Evolutionary conservation across 2,797 vertebrate species (phyloP).

Genomic region (Fundulus diaphanus): DNA sequence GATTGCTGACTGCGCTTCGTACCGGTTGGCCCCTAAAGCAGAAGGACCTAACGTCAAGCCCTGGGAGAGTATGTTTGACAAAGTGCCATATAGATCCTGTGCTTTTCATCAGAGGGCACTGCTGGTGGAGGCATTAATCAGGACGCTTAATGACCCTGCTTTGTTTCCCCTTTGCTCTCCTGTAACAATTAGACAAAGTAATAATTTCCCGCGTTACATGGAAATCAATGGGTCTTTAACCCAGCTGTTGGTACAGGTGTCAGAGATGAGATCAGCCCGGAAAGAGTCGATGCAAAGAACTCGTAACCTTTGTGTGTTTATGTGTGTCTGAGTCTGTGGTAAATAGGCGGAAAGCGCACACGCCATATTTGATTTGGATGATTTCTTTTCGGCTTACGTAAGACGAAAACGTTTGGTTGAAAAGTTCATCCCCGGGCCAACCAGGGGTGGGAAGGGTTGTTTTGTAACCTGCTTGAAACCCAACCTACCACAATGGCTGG

Average conservation of each 20-base stretch:
- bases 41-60: conserved; percentile 79
- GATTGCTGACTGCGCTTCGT: conserved; percentile 94
- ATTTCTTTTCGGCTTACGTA: conserved; percentile 29
- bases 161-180: conserved; percentile 78
- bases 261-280: conserved; percentile 71
- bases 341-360: neutral
- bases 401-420: conserved; percentile 29
- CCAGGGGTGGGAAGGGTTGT: conserved; percentile 64
- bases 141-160: conserved; percentile 77
- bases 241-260: conserved; percentile 79
- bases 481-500: conserved; percentile 52
- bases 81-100: conserved; percentile 92
- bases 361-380: conserved; percentile 15
- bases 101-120: conserved; percentile 81
- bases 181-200: conserved; percentile 93
- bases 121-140: conserved; percentile 90
- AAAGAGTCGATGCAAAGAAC: conserved; percentile 62
- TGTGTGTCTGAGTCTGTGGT: conserved; percentile 9
- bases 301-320: conserved; percentile 43
- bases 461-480: conserved; percentile 77
- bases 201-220: conserved; percentile 92
- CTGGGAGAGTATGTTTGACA: conserved; percentile 90
- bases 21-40: conserved; percentile 80
- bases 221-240: conserved; percentile 91
- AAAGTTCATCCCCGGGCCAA: conserved; percentile 46